Evolutionary conservation across 2,888 invertebrate genomes (phyloP), one percentile per base, ranked within the genome.

Genomic region (Acanthopleura granulata): DNA sequence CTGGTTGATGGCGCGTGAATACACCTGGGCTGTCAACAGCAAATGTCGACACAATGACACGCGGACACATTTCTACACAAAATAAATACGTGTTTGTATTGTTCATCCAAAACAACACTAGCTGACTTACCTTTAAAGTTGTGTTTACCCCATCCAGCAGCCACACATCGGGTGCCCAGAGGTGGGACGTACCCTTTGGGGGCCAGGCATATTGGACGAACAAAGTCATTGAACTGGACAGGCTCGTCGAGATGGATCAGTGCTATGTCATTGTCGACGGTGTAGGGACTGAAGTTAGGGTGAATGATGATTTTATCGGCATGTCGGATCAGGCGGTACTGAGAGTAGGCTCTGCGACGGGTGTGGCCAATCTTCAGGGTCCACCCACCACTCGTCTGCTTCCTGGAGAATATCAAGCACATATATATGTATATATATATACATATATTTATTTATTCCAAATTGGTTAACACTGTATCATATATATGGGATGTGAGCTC

Each of bases 191-290:
- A 72, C 12, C 49, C 66, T 14, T 75, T 70, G 27, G 80, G 71
- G 11, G 87, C 86, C 15, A 87, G 80, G 72, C 87, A 87, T 18
- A 84, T 76, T 12, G 87, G 86, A 49, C 87, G 73, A 22, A 86
- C 82, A 74, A 84, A 85, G 75, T 87, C 86, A 75, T 82, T 86
- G 75, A 86, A 84, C 18, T 76, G 77, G 12, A 87, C 78, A 0
- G 84, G 83, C 30, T 79, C 75, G 22, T 81, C 79, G 40, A 86
- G 78, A 30, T 82, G 79, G 57, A 87, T 83, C 15, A 87, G 79
- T 14, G 85, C 86, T 51, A 87, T 82, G 72, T 87, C 87, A 72
- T 86, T 84, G 72, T 84, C 82, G 11, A 86, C 84, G 1, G 83
- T 86, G 18, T 69, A 72, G 15, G 74, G 61, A 72, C 80, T 78